Evolutionary conservation across 1,140 invertebrate genomes (phyloP).

Genomic region (Pissodes strobi): DNA sequence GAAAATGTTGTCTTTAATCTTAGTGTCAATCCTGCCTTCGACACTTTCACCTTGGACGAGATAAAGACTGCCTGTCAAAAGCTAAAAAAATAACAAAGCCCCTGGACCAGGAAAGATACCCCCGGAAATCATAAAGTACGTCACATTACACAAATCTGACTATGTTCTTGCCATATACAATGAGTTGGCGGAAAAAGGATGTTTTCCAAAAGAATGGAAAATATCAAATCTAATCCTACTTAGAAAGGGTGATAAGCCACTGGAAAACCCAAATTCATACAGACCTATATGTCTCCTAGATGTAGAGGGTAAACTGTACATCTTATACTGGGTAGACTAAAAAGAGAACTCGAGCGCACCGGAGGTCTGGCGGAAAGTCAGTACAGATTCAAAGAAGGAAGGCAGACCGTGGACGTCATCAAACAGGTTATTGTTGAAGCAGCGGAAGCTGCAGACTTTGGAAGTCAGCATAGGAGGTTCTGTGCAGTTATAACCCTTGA

Average conservation of each 20-base stretch:
- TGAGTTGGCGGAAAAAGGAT: neutral
- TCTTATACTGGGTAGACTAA: neutral
- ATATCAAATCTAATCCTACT: neutral
- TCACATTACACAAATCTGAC: neutral
- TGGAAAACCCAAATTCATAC: slow-evolving; percentile 4
- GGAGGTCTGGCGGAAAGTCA: slow-evolving; percentile 8
- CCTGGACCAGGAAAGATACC: too few relatives aligned
- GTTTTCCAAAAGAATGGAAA: slow-evolving; percentile 14
- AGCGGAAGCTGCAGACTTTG: neutral
- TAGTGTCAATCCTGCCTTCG: neutral
- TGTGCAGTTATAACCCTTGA: too few relatives aligned
- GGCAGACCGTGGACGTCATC: too few relatives aligned
- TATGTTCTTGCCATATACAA: too few relatives aligned
- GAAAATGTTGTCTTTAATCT: neutral
- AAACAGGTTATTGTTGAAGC: neutral
- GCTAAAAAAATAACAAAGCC: slow-evolving; percentile 2
- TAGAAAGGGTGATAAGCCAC: neutral
- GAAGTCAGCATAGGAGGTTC: too few relatives aligned
- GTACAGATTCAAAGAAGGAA: slow-evolving; percentile 2
- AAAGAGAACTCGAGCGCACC: too few relatives aligned
- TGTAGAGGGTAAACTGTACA: slow-evolving; percentile 16
- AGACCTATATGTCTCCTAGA: slow-evolving; percentile 19
- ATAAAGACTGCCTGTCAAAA: neutral
- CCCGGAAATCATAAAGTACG: too few relatives aligned
- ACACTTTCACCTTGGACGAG: slow-evolving; percentile 13